Base-by-base conservation (phyloP, 2,113 vertebrate species). In the Corythornis madagascariensis region DNA sequence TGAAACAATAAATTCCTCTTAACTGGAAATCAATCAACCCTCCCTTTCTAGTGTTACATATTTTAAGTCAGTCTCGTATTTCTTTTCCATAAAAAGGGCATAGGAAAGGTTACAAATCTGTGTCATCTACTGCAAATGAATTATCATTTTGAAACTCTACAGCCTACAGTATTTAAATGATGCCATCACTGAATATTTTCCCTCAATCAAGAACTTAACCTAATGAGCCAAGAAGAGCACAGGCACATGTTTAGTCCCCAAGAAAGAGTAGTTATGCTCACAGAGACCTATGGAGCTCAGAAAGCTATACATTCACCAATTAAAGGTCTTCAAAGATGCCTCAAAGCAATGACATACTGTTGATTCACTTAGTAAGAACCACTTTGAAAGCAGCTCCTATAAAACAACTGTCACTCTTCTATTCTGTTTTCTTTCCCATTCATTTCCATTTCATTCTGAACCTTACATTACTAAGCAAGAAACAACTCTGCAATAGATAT, bases 171-270 rank as follows among this genome's bases (percentile, higher is more conserved):
- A 82, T 95, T 90, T 89, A 86, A 94, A 89, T 86, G 50, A 72
- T 87, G 50, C 50, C 69, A 57, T 78, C 86, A 57, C 48, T 93
- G 88, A 90, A 79, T 84, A 87, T 87, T 96, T 93, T 95, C 86
- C n/a, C 14, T 50, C 53, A 63, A 55, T 82, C 50, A 89, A 76
- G 38, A 89, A 10, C 65, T 69, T 53, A 72, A 20, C n/a, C 50
- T 81, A 86, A 86, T 16, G 43, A 96, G 38, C 48, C 48, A 72
- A 88, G 69, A 69, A 86, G 83, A 84, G 26, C 24, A 75, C 17
- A 80, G 42, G 31, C 48, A 50, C 43, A 17, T 66, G 18, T 59
- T 72, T 72, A 60, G 43, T 43, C 33, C 43, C 55, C 71, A 59
- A 40, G 43, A 89, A 86, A 55, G 66, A 86, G 52, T 72, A 87